phyloP scores from a whole-genome alignment of 2,113 vertebrate species.

The Pomatorhinus ruficollis region DNA sequence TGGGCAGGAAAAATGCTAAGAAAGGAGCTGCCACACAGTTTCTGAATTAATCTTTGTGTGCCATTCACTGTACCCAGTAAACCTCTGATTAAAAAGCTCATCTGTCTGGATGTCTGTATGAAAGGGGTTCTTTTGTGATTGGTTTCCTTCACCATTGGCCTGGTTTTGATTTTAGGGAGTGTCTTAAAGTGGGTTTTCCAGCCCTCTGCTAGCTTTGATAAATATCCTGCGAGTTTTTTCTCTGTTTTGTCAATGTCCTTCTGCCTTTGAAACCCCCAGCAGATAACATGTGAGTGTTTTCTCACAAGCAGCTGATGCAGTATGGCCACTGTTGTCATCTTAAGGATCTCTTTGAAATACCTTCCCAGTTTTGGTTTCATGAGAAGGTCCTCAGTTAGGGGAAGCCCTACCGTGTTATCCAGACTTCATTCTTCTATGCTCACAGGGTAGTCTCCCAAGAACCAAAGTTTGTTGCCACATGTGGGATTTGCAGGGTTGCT shows the following conservation, averaged over 20 bases:
- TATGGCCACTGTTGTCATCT: fast-evolving
- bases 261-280: background rate
- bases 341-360: background rate
- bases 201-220: background rate
- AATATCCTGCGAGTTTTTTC: background rate
- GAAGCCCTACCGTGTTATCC: fast-evolving
- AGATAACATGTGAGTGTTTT: background rate
- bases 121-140: background rate
- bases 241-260: background rate
- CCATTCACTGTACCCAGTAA: background rate
- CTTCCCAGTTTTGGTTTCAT: background rate
- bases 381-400: background rate
- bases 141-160: background rate
- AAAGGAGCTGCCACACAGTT: background rate
- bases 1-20: background rate
- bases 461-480: background rate
- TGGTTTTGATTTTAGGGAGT: background rate
- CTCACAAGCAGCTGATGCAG: background rate
- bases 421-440: background rate
- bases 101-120: background rate
- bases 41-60: background rate
- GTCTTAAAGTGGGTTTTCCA: background rate
- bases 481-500: background rate
- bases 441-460: background rate
- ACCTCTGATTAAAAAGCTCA: background rate